Conservation (phyloP, 2,888 invertebrate species). For the Micropterix aruncella region DNA sequence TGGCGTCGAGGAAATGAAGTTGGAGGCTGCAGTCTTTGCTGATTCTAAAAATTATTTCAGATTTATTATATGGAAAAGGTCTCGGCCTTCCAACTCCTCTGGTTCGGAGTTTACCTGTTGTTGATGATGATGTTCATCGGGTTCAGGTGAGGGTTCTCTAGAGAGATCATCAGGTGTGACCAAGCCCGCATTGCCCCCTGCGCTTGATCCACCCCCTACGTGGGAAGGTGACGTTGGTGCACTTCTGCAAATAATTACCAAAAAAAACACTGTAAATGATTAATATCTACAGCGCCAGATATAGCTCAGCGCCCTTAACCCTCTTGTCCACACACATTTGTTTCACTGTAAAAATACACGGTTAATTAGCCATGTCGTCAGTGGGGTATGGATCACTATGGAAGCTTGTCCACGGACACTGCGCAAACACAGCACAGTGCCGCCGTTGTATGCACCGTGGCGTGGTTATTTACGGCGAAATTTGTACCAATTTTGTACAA, state of each 20-base stretch:
- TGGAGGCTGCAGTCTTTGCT: conserved; percentile 32
- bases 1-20: conserved; percentile 17
- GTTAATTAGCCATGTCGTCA: too few relatives aligned
- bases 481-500: too few relatives aligned
- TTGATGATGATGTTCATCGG: conserved; percentile 34
- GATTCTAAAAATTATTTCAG: conserved; percentile 20
- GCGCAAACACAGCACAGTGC: too few relatives aligned
- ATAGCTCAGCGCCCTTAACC: too few relatives aligned
- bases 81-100: too few relatives aligned
- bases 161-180: conserved; percentile 78
- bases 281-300: neutral
- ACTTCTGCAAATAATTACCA: conserved; percentile 43
- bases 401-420: too few relatives aligned
- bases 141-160: conserved; percentile 84
- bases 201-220: conserved; percentile 60
- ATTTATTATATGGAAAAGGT: too few relatives aligned
- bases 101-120: conserved; percentile 20
- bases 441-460: too few relatives aligned
- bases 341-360: too few relatives aligned
- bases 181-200: conserved; percentile 56
- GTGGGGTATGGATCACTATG: too few relatives aligned
- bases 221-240: conserved; percentile 93
- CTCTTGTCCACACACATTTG: too few relatives aligned
- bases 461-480: too few relatives aligned
- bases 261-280: neutral